A percentile compares a stretch with the other conserved stretches of the same genome.
Conservation (phyloP, 1,140 invertebrate species). For the Metaphire vulgaris region DNA sequence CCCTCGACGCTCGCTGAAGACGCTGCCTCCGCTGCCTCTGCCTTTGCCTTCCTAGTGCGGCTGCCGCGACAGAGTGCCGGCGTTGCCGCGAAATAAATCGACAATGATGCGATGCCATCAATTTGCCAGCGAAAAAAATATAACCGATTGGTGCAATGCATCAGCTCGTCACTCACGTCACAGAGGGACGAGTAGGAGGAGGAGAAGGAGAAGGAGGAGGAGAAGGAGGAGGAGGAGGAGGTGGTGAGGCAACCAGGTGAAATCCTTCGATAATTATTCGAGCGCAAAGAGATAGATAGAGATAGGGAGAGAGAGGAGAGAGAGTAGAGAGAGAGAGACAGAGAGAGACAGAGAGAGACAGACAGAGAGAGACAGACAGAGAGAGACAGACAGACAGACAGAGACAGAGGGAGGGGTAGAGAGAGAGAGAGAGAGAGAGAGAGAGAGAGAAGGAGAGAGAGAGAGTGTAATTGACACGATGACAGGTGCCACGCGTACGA, state of each 20-base stretch:
- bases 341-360: background rate
- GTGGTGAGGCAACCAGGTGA: too few relatives aligned
- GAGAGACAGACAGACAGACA: background rate
- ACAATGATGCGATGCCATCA: too few relatives aligned
- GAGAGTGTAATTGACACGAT: background rate
- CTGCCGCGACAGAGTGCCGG: too few relatives aligned
- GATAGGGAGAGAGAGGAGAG: background rate
- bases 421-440: slow-evolving; percentile 1
- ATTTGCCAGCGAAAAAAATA: too few relatives aligned
- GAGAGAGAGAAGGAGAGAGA: background rate
- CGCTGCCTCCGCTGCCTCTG: too few relatives aligned
- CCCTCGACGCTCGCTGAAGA: too few relatives aligned
- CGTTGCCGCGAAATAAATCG: too few relatives aligned
- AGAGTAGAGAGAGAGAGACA: background rate
- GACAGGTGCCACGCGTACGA: too few relatives aligned
- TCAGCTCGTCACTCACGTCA: too few relatives aligned
- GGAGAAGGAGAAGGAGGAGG: background rate
- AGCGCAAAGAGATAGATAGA: background rate
- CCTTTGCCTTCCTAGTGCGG: too few relatives aligned
- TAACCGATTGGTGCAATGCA: too few relatives aligned
- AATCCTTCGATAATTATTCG: too few relatives aligned
- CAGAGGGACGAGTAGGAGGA: background rate
- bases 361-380: background rate
- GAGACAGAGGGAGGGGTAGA: background rate
- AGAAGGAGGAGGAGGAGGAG: background rate